phyloP scores from a whole-genome alignment of 2,888 invertebrate species.

The Drosophila picticornis region DNA sequence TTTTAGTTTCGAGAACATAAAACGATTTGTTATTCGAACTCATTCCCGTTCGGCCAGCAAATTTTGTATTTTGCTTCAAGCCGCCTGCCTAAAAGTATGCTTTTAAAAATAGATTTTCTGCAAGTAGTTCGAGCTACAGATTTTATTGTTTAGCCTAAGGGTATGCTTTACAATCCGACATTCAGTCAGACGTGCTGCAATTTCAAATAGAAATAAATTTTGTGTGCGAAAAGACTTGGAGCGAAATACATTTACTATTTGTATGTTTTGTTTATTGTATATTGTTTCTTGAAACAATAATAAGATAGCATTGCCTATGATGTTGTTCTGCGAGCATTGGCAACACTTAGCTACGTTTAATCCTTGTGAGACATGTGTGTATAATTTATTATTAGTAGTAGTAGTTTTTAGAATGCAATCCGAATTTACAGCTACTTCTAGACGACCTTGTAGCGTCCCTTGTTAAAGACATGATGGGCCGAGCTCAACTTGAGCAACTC shows the following conservation, averaged over 20 bases:
- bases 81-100: not conserved
- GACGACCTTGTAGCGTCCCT: slow-evolving; percentile 97
- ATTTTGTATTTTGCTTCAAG: not conserved
- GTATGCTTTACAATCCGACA: not conserved
- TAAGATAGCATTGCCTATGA: not conserved
- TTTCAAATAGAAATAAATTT: not conserved
- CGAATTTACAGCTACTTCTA: slow-evolving; percentile 78
- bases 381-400: not conserved
- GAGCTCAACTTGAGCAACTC: slow-evolving; percentile 96
- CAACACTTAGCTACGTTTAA: not conserved
- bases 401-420: not conserved
- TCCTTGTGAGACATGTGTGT: not conserved
- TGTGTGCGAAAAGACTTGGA: not conserved
- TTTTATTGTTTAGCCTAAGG: not conserved
- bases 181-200: not conserved
- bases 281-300: not conserved
- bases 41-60: not conserved
- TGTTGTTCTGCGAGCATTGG: not conserved
- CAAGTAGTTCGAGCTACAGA: not conserved
- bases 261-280: not conserved
- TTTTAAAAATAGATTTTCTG: not conserved
- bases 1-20: not conserved
- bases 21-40: not conserved
- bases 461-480: slow-evolving; percentile 94
- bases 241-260: not conserved